Evolutionary conservation across 1,140 invertebrate species (phyloP).

Genomic region (Colletes gigas): DNA sequence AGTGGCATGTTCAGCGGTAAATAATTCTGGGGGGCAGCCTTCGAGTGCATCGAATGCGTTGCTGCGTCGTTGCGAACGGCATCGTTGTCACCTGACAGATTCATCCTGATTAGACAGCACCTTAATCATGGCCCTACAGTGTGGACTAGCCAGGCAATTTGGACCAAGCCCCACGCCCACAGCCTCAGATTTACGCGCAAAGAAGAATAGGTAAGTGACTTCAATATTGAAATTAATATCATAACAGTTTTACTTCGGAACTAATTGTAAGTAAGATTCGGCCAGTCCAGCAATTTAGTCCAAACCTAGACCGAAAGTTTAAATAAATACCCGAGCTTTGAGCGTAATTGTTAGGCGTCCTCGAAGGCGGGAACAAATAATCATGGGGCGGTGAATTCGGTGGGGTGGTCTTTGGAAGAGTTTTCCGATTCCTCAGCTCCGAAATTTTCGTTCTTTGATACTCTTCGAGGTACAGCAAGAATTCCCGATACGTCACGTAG

Average conservation of each 20-base stretch:
- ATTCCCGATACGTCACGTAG: slow-evolving; percentile 83
- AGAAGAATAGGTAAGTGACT: too few species aligned
- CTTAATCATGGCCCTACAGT: too few species aligned
- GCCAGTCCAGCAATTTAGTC: too few species aligned
- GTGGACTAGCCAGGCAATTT: too few species aligned
- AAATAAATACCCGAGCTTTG: slow-evolving; percentile 22
- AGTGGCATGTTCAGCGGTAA: slow-evolving; percentile 40
- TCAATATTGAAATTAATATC: too few species aligned
- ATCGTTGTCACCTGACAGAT: background rate
- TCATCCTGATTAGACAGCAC: background rate
- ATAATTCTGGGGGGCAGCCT: slow-evolving; percentile 33
- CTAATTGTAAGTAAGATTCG: too few species aligned
- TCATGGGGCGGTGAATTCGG: slow-evolving; percentile 61
- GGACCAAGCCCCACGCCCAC: too few species aligned
- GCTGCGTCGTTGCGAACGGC: background rate
- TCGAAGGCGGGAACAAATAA: background rate
- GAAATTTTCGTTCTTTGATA: slow-evolving; percentile 79
- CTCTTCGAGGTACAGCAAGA: slow-evolving; percentile 82
- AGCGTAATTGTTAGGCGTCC: background rate
- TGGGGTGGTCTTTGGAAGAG: slow-evolving; percentile 50
- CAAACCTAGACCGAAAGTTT: too few species aligned
- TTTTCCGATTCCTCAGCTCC: slow-evolving; percentile 71
- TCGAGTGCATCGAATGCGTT: slow-evolving; percentile 18
- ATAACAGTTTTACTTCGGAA: too few species aligned
- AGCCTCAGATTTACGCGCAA: too few species aligned